Percentiles rank a stretch among this genome's conserved stretches.
Evolutionary conservation across 2,888 invertebrate species (phyloP).

Genomic region (Trypoxylon attenuatum): DNA sequence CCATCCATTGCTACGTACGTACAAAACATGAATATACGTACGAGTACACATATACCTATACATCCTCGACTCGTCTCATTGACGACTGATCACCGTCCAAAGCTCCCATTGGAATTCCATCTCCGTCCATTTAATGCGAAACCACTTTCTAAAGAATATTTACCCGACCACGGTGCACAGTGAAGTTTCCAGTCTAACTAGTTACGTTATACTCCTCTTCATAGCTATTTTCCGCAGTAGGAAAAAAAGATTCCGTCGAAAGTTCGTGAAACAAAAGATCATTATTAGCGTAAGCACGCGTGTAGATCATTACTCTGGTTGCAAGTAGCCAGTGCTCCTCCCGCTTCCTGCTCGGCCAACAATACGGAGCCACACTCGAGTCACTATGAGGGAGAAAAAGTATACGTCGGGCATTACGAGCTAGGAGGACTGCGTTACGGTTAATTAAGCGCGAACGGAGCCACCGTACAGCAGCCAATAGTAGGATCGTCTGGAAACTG

Average conservation of each 20-base stretch:
- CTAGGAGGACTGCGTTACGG: constrained; percentile 47
- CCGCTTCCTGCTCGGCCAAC: constrained; percentile 45
- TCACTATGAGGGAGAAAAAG: constrained; percentile 37
- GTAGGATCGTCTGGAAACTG: constrained; percentile 45
- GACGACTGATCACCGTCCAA: too few species aligned
- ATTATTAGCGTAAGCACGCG: constrained; percentile 47
- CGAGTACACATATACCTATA: background rate
- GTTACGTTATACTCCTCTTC: too few species aligned
- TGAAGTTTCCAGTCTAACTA: too few species aligned
- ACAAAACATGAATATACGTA: background rate
- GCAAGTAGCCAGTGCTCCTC: constrained; percentile 26
- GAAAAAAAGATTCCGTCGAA: constrained; percentile 14
- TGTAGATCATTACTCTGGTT: constrained; percentile 45
- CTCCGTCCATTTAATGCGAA: too few species aligned
- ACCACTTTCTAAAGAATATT: too few species aligned
- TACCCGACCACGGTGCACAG: too few species aligned
- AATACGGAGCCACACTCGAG: constrained; percentile 35
- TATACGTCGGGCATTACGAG: constrained; percentile 41
- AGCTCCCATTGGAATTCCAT: too few species aligned
- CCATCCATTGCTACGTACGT: background rate
- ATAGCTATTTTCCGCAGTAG: too few species aligned
- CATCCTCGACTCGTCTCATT: background rate
- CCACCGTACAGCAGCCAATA: constrained; percentile 23
- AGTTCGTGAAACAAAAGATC: constrained; percentile 43
- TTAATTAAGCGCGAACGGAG: constrained; percentile 52